Conservation (phyloP, 2,797 vertebrate species). For the Melanotaenia parkinsoni region DNA sequence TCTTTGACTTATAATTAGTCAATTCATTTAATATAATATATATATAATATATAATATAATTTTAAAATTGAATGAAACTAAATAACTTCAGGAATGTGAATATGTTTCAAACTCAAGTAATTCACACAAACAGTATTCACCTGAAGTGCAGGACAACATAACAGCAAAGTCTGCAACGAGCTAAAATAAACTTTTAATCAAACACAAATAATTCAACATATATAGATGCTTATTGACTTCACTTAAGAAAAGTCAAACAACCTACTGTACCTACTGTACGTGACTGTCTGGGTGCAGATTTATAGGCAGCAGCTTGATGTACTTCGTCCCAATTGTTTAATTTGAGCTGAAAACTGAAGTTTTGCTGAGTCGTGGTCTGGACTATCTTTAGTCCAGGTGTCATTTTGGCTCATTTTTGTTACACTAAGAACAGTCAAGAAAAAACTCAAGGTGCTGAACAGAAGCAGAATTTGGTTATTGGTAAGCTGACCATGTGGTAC, state of each 20-base stretch:
- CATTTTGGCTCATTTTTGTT: neutral
- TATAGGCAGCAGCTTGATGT: no score
- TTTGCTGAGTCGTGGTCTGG: no score
- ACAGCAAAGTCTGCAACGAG: neutral
- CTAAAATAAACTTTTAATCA: neutral
- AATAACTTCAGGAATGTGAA: neutral
- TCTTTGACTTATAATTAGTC: constrained; percentile 31
- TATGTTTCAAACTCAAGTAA: constrained; percentile 6
- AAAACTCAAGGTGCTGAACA: neutral
- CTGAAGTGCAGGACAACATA: neutral
- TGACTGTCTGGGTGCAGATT: no score
- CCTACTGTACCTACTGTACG: no score
- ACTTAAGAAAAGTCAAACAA: neutral
- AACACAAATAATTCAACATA: neutral
- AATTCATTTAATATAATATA: no score
- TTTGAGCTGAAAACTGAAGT: neutral
- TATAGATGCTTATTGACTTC: constrained; percentile 2
- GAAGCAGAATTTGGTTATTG: no score
- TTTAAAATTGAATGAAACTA: constrained; percentile 21
- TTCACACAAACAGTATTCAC: constrained; percentile 2
- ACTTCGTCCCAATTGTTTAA: neutral
- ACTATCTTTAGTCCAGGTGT: neutral
- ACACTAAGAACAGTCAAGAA: no score
- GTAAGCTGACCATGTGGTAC: neutral
- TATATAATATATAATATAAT: no score